These are phyloP conservation scores for Streptopelia turtur DNA, from an alignment of 2,797 vertebrate species.

Conservation along the genomic window DNA sequence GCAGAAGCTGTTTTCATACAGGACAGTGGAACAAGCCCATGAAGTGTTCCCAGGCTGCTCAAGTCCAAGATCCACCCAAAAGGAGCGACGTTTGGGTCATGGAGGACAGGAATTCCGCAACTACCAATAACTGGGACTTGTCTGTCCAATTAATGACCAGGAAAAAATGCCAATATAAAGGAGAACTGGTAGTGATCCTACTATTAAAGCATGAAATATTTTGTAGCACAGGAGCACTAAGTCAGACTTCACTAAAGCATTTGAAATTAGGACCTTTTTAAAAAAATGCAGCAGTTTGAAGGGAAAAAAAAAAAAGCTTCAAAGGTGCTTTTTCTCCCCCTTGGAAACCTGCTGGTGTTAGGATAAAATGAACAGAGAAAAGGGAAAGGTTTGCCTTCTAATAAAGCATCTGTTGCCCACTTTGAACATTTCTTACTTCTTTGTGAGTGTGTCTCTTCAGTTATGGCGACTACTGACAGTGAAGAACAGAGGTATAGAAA, in stretches of 20 bases:
- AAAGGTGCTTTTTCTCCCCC: slow-evolving; percentile 75
- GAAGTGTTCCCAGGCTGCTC: slow-evolving; percentile 7
- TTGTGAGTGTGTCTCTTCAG: slow-evolving; percentile 82
- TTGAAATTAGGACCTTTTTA: slow-evolving; percentile 63
- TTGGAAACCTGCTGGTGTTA: slow-evolving; percentile 76
- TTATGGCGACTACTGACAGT: slow-evolving; percentile 80
- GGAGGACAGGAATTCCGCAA: neutral
- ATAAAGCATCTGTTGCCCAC: slow-evolving; percentile 80
- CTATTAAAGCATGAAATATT: slow-evolving; percentile 55
- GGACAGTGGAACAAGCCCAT: neutral
- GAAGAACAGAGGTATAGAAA: slow-evolving; percentile 79
- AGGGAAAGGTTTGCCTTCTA: slow-evolving; percentile 79
- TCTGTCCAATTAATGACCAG: slow-evolving; percentile 52
- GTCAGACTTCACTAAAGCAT: slow-evolving; percentile 68
- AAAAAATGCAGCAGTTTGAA: slow-evolving; percentile 54
- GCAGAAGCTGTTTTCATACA: neutral
- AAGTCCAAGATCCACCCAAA: slow-evolving; percentile 53
- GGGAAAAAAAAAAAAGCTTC: slow-evolving; percentile 63
- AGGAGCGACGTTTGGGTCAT: neutral
- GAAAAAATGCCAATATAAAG: slow-evolving; percentile 21
- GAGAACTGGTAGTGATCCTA: neutral
- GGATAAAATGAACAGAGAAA: slow-evolving; percentile 77
- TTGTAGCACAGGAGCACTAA: slow-evolving; percentile 54
- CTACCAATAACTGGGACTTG: neutral
- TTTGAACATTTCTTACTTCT: slow-evolving; percentile 81